phyloP scores from a whole-genome alignment of 2,113 vertebrate genomes.

The Dasyornis broadbenti region DNA sequence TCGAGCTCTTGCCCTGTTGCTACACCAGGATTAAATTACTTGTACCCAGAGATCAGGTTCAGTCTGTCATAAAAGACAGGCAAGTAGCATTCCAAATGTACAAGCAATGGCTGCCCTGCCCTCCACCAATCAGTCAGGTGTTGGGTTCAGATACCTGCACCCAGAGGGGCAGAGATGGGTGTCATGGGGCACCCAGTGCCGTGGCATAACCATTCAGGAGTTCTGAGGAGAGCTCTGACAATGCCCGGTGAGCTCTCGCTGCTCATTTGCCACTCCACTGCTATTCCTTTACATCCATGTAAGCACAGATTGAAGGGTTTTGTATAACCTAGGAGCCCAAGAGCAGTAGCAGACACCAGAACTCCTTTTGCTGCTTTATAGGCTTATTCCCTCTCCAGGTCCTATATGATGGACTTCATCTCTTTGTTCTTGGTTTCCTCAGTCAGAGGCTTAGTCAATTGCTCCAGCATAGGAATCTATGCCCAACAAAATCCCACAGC shows the following conservation, averaged over 20 bases:
- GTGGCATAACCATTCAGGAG: too few species aligned
- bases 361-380: background rate
- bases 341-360: background rate
- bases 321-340: background rate
- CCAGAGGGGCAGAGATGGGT: too few species aligned
- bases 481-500: background rate
- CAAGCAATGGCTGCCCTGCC: too few species aligned
- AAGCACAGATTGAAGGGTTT: background rate
- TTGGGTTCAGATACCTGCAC: too few species aligned
- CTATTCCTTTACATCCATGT: background rate
- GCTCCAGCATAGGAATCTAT: background rate
- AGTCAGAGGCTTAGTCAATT: background rate
- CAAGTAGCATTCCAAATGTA: too few species aligned
- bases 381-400: background rate
- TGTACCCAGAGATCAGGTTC: too few species aligned
- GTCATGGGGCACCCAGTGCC: too few species aligned
- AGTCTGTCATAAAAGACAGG: too few species aligned
- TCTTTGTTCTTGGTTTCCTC: background rate
- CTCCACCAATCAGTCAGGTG: too few species aligned
- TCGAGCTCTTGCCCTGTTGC: too few species aligned
- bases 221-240: too few species aligned
- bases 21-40: too few species aligned
- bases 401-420: background rate
- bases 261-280: background rate
- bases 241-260: rapidly evolving